Evolutionary conservation across 2,888 invertebrate genomes (phyloP).

Genomic region (Tetramorium bicarinatum): DNA sequence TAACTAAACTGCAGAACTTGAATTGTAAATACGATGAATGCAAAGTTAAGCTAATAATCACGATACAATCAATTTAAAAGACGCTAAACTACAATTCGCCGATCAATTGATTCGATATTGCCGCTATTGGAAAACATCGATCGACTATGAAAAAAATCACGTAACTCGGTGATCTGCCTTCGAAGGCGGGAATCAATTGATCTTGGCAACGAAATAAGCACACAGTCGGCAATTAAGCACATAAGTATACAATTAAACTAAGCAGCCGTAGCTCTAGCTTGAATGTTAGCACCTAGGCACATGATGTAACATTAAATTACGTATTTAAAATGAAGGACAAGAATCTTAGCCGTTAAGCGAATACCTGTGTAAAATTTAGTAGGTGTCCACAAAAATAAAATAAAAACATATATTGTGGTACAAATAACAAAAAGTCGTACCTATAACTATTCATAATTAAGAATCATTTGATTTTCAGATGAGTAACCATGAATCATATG

Average conservation of each 20-base stretch:
- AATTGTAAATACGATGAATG: slow-evolving; percentile 83
- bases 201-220: slow-evolving; percentile 81
- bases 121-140: slow-evolving; percentile 49
- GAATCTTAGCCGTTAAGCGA: slow-evolving; percentile 84
- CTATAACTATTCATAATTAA: slow-evolving; percentile 42
- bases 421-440: slow-evolving; percentile 80
- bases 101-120: slow-evolving; percentile 72
- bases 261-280: slow-evolving; percentile 85
- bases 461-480: not conserved
- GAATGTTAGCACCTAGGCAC: slow-evolving; percentile 85
- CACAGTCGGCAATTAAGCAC: slow-evolving; percentile 82
- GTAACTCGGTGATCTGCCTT: slow-evolving; percentile 46
- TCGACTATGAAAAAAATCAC: slow-evolving; percentile 40
- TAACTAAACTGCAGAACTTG: slow-evolving; percentile 85
- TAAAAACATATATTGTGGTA: slow-evolving; percentile 86
- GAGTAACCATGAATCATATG: not conserved
- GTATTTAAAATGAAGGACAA: slow-evolving; percentile 82
- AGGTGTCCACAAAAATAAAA: slow-evolving; percentile 86
- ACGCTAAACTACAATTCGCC: slow-evolving; percentile 61
- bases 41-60: slow-evolving; percentile 83
- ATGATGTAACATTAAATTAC: slow-evolving; percentile 86
- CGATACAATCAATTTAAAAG: slow-evolving; percentile 82
- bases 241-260: slow-evolving; percentile 86
- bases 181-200: slow-evolving; percentile 78
- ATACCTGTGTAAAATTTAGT: slow-evolving; percentile 86